A percentile compares a stretch with the other conserved stretches of the same genome.
These are phyloP conservation scores for Arctopsyche grandis DNA, from an alignment of 1,140 invertebrate genomes.

Conservation along the genomic window DNA sequence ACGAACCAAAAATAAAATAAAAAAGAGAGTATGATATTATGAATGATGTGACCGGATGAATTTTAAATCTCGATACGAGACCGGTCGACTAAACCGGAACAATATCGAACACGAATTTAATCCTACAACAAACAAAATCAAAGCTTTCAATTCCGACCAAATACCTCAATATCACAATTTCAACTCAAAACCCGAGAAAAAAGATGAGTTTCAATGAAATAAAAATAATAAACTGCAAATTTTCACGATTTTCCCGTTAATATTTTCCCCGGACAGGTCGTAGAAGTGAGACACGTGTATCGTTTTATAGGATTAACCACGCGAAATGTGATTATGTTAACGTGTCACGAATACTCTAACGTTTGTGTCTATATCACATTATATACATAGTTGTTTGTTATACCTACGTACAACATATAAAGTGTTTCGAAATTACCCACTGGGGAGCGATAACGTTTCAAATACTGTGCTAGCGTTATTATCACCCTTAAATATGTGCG, in stretches of 20 bases:
- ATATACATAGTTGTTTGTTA: no score
- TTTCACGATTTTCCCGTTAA: no score
- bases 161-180: no score
- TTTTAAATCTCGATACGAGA: background rate
- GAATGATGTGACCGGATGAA: conserved; percentile 9
- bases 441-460: conserved; percentile 2
- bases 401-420: no score
- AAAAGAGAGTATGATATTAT: background rate
- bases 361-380: conserved; percentile 13
- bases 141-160: no score
- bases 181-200: no score
- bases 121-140: no score
- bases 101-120: no score
- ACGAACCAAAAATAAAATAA: background rate
- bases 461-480: conserved; percentile 5
- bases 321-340: conserved; percentile 28
- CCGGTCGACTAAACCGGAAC: no score
- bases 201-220: no score
- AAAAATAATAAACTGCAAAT: no score
- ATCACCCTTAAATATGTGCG: background rate
- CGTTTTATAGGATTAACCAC: conserved; percentile 27
- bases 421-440: conserved; percentile 13
- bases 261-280: background rate
- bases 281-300: conserved; percentile 14
- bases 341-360: conserved; percentile 29